Evolutionary conservation across 1,140 invertebrate species (phyloP).

Genomic region (Macrosteles quadrilineatus): DNA sequence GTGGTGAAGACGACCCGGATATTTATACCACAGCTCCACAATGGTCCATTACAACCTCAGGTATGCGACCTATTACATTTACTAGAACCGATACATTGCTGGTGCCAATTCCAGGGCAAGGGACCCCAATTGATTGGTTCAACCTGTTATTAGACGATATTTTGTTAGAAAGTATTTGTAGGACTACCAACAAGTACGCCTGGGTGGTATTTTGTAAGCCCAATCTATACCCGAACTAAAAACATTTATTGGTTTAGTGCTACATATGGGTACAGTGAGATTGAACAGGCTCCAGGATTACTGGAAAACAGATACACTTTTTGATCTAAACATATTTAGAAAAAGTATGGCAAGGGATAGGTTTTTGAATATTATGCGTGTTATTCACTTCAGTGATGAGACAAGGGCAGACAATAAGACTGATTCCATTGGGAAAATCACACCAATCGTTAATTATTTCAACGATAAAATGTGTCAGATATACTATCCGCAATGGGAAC

Average conservation of each 20-base stretch:
- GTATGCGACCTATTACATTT: too few relatives aligned
- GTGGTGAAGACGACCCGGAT: too few relatives aligned
- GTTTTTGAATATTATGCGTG: background rate
- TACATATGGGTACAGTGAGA: constrained; percentile 7
- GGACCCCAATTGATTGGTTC: background rate
- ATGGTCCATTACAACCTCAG: too few relatives aligned
- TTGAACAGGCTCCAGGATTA: constrained; percentile 10
- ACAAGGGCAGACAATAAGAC: background rate
- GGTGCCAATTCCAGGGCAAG: background rate
- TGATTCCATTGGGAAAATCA: constrained; percentile 4
- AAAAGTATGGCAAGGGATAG: constrained; percentile 21
- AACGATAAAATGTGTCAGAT: background rate
- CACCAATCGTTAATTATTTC: constrained; percentile 8
- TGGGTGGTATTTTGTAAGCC: too few relatives aligned
- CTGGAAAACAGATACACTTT: constrained; percentile 25
- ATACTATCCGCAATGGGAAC: background rate
- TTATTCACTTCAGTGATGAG: constrained; percentile 9
- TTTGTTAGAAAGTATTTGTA: background rate
- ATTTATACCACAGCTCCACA: too few relatives aligned
- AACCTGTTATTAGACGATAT: background rate
- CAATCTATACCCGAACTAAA: too few relatives aligned
- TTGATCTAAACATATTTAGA: constrained; percentile 11
- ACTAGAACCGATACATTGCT: too few relatives aligned
- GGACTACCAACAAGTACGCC: too few relatives aligned
- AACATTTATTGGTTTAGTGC: too few relatives aligned